Percentiles rank a stretch among this genome's conserved stretches.
phyloP scores from a whole-genome alignment of 1,140 invertebrate genomes.

The Drosophila bocqueti region DNA sequence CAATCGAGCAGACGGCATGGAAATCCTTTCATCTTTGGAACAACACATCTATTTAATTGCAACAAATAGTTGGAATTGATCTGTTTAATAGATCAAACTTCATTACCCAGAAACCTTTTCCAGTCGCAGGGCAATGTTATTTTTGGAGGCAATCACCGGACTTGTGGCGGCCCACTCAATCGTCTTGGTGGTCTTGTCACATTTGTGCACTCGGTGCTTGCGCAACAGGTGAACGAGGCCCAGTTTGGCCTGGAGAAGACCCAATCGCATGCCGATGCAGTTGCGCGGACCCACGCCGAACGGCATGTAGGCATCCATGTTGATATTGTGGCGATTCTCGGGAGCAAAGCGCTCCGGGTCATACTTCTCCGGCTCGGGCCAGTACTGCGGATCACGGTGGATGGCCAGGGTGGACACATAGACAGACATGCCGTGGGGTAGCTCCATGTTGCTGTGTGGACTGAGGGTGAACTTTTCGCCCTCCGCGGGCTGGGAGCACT shows the following conservation, averaged over 20 bases:
- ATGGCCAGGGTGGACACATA: conserved; percentile 64
- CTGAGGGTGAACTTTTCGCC: conserved; percentile 65
- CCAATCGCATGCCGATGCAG: conserved; percentile 89
- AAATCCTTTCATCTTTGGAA: conserved; percentile 1
- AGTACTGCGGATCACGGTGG: conserved; percentile 86
- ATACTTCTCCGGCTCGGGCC: conserved; percentile 88
- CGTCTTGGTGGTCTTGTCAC: conserved; percentile 46
- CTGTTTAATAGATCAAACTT: neutral
- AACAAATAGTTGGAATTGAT: neutral
- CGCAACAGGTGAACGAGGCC: conserved; percentile 69
- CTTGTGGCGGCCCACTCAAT: conserved; percentile 27
- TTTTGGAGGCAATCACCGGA: conserved; percentile 35
- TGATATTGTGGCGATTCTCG: conserved; percentile 85
- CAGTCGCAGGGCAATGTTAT: conserved; percentile 44
- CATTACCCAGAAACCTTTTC: conserved; percentile 28
- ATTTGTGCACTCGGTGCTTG: conserved; percentile 55
- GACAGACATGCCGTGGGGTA: conserved; percentile 62
- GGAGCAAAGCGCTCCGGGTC: conserved; percentile 88
- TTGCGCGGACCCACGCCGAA: conserved; percentile 92
- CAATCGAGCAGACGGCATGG: neutral
- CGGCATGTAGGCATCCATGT: conserved; percentile 86
- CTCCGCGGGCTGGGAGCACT: conserved; percentile 53
- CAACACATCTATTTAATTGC: neutral
- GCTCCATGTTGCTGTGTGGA: conserved; percentile 45
- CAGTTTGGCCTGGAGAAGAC: conserved; percentile 67